Evolutionary conservation across 2,113 vertebrate genomes (phyloP).

Genomic region (Nettapus auritus): DNA sequence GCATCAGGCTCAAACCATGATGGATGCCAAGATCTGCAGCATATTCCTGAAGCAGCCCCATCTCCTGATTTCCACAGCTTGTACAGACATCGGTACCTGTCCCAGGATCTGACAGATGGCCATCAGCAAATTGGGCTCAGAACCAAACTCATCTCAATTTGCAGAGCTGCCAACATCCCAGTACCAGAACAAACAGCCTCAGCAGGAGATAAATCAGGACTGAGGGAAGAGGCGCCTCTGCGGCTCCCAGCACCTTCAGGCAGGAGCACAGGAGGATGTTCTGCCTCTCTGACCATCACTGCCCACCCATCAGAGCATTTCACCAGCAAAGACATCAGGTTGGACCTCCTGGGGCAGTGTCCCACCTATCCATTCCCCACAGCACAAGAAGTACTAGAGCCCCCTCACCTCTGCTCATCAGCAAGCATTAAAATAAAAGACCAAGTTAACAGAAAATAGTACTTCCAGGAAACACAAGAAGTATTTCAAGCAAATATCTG

Average conservation of each 20-base stretch:
- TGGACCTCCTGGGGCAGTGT: not conserved
- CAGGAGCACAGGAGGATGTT: not conserved
- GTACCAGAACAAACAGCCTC: constrained; percentile 65
- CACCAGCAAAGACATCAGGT: not conserved
- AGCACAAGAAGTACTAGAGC: not conserved
- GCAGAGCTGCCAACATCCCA: constrained; percentile 58
- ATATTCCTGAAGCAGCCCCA: not conserved
- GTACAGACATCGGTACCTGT: constrained; percentile 56
- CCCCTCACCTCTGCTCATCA: not conserved
- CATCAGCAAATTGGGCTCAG: constrained; percentile 37
- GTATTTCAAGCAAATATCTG: not conserved
- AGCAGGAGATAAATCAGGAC: constrained; percentile 49
- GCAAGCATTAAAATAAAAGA: not conserved
- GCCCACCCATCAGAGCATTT: not conserved
- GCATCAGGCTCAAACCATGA: accelerated
- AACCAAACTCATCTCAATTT: constrained; percentile 65
- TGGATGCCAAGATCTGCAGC: not conserved
- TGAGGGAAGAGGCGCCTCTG: not conserved
- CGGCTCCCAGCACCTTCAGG: accelerated
- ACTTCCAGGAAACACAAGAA: not conserved
- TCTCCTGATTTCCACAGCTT: constrained; percentile 27
- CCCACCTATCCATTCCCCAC: accelerated
- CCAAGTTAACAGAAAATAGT: not conserved
- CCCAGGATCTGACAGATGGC: constrained; percentile 60
- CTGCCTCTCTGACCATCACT: not conserved